These are phyloP conservation scores for Micropoecilia bifurca DNA, from an alignment of 2,797 vertebrate genomes.

Conservation along the genomic window DNA sequence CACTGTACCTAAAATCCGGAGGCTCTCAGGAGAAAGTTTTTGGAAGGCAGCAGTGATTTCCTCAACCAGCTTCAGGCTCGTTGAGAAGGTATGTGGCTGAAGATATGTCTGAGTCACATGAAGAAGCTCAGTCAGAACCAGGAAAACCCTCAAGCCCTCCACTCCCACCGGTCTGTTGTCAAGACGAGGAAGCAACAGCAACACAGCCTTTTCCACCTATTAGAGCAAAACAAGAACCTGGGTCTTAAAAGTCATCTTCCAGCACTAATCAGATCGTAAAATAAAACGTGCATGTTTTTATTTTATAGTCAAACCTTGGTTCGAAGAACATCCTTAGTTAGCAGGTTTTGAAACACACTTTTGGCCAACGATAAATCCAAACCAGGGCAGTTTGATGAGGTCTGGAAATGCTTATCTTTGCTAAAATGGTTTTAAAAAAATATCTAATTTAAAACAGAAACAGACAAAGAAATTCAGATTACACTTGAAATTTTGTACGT, in stretches of 20 bases:
- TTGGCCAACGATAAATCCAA: constrained; percentile 61
- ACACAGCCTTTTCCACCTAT: constrained; percentile 68
- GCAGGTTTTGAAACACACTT: constrained; percentile 56
- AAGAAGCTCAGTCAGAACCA: constrained; percentile 78
- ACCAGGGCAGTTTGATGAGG: constrained; percentile 52
- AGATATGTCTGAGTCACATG: neutral
- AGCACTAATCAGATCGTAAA: neutral
- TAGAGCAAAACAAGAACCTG: neutral
- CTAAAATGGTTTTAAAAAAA: constrained; percentile 29
- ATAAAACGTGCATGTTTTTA: neutral
- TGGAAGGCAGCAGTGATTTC: constrained; percentile 49
- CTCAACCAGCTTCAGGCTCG: constrained; percentile 27
- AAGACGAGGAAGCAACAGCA: constrained; percentile 56
- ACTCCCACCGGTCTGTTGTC: constrained; percentile 50
- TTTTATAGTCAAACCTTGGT: constrained; percentile 52
- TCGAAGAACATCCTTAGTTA: constrained; percentile 20
- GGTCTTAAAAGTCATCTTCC: neutral
- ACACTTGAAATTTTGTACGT: constrained; percentile 22
- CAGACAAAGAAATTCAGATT: neutral
- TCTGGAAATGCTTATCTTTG: constrained; percentile 66
- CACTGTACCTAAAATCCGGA: constrained; percentile 69
- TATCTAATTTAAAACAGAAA: neutral
- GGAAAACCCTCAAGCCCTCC: constrained; percentile 80
- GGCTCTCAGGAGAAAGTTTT: constrained; percentile 49
- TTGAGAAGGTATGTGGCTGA: neutral